Percentiles rank a stretch among this genome's conserved stretches.
phyloP scores from a whole-genome alignment of 1,140 invertebrate species.

The Trachymyrmex cornetzi region DNA sequence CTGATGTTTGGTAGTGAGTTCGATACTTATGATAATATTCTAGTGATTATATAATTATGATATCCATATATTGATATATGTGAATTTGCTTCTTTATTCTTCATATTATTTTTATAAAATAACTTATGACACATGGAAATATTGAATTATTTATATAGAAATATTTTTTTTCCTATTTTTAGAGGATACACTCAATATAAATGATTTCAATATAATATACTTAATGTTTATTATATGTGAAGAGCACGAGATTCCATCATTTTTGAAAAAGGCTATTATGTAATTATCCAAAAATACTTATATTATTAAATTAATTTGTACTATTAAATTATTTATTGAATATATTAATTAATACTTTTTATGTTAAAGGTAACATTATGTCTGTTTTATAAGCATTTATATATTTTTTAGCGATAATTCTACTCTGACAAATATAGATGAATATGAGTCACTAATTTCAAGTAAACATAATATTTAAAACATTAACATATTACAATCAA shows the following conservation, averaged over 20 bases:
- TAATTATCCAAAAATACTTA: slow-evolving; percentile 13
- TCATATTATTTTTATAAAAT: background rate
- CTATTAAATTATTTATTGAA: background rate
- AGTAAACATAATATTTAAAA: background rate
- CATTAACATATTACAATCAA: background rate
- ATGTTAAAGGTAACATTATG: background rate
- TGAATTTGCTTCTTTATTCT: background rate
- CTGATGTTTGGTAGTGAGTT: background rate
- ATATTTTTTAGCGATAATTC: slow-evolving; percentile 8
- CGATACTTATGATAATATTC: background rate
- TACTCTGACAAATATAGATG: background rate
- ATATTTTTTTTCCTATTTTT: background rate
- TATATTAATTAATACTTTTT: slow-evolving; percentile 8
- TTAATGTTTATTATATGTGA: background rate
- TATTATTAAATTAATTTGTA: background rate
- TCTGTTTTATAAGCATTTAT: background rate
- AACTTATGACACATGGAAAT: background rate
- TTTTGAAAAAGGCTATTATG: background rate
- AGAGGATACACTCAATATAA: background rate
- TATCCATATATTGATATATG: background rate
- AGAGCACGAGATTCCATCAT: background rate
- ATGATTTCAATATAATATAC: background rate
- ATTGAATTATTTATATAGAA: background rate
- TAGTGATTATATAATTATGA: background rate
- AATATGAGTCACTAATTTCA: background rate